phyloP scores from a whole-genome alignment of 1,140 invertebrate genomes.

The Akabosia matsudoensis region DNA sequence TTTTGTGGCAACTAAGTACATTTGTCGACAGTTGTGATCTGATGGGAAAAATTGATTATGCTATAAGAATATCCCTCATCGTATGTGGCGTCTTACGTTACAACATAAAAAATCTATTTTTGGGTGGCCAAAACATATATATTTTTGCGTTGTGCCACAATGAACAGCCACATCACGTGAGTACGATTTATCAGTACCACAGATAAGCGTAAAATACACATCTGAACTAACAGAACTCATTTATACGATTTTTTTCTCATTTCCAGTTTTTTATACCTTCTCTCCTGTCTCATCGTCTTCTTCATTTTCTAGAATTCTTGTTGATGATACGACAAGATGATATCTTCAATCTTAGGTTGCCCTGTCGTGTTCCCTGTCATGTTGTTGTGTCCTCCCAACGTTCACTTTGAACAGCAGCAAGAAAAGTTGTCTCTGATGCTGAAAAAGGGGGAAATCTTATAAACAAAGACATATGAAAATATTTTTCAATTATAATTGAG shows the following conservation, averaged over 20 bases:
- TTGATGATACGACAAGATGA: not conserved
- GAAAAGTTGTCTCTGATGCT: not conserved
- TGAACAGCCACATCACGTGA: no score
- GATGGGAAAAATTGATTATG: no score
- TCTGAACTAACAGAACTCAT: no score
- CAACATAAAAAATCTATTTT: no score
- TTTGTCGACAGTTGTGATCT: no score
- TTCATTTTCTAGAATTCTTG: not conserved
- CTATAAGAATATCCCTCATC: no score
- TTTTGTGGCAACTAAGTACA: no score
- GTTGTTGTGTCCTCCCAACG: not conserved
- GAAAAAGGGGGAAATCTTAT: not conserved
- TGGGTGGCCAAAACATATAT: no score
- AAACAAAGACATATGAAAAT: not conserved
- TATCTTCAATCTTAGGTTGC: conserved; percentile 20
- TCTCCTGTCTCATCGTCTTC: not conserved
- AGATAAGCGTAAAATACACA: no score
- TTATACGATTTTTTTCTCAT: not conserved
- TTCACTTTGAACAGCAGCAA: not conserved
- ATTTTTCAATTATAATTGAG: conserved; percentile 19
- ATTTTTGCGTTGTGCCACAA: no score
- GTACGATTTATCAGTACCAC: no score
- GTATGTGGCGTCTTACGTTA: no score
- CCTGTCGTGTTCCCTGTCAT: conserved; percentile 13
- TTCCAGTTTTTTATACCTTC: conserved; percentile 9